phyloP scores from a whole-genome alignment of 2,113 vertebrate genomes.

The Spilogale gracilis region DNA sequence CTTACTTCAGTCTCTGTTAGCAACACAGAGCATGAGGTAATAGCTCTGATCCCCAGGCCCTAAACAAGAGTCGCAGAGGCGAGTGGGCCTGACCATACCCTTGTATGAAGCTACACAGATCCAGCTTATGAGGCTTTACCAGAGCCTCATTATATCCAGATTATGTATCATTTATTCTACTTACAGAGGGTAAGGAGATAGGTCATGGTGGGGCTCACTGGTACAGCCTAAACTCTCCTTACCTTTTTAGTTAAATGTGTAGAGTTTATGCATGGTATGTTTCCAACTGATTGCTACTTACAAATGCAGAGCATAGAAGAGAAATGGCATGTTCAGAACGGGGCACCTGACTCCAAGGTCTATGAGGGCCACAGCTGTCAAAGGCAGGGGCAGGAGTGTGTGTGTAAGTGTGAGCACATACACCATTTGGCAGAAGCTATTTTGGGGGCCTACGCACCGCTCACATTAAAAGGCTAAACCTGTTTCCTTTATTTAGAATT shows the following conservation, averaged over 20 bases:
- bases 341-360: background rate
- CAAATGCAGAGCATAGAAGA: background rate
- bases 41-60: background rate
- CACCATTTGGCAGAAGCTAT: rapidly evolving
- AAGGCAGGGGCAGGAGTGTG: background rate
- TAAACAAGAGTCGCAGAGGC: background rate
- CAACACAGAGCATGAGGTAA: background rate
- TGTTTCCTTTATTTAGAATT: conserved; percentile 60
- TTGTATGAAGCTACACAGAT: background rate
- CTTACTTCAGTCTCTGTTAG: background rate
- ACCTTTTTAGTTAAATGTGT: background rate
- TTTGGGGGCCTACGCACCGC: background rate
- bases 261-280: background rate
- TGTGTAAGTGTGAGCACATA: rapidly evolving
- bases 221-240: background rate
- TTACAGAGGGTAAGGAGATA: background rate
- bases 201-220: background rate
- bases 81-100: background rate
- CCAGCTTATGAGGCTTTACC: background rate
- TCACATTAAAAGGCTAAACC: conserved; percentile 16
- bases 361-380: background rate
- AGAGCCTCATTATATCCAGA: background rate
- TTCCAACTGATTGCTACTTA: background rate
- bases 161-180: background rate
- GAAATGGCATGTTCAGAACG: background rate